Evolutionary conservation across 2,113 vertebrate genomes (phyloP).

Genomic region (Platysteira castanea): DNA sequence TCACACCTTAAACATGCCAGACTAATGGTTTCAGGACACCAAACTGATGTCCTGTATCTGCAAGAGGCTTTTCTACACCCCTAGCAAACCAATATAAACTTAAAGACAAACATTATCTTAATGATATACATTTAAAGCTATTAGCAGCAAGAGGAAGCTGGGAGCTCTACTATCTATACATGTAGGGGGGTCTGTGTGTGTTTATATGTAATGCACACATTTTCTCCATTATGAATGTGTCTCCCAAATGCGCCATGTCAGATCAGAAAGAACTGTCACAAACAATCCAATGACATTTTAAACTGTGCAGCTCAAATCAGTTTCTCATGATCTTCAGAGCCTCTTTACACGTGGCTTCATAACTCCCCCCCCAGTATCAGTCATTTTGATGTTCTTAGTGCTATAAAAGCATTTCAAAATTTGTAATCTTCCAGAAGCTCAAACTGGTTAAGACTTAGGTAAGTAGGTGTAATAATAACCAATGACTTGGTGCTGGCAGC

Average conservation of each 20-base stretch:
- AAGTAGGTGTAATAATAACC: background rate
- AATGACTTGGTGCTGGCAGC: background rate
- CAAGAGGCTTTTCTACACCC: background rate
- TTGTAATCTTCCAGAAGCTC: background rate
- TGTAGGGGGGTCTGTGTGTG: rapidly evolving
- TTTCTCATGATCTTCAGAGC: background rate
- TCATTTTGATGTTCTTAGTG: background rate
- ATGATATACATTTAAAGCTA: background rate
- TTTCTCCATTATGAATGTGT: background rate
- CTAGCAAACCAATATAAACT: background rate
- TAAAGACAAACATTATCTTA: background rate
- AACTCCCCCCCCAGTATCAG: background rate
- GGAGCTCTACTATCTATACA: background rate
- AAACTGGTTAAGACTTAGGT: background rate
- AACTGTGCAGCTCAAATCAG: background rate
- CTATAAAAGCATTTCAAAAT: background rate
- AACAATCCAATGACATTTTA: background rate
- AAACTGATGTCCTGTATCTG: background rate
- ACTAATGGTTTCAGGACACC: background rate
- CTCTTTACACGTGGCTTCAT: background rate
- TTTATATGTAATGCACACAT: background rate
- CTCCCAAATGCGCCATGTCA: background rate
- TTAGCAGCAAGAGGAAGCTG: background rate
- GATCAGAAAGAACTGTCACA: background rate
- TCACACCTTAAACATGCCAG: background rate